A percentile compares a stretch with the other conserved stretches of the same genome.
Evolutionary conservation across 2,113 vertebrate species (phyloP).

Genomic region (Hymenochirus boettgeri): DNA sequence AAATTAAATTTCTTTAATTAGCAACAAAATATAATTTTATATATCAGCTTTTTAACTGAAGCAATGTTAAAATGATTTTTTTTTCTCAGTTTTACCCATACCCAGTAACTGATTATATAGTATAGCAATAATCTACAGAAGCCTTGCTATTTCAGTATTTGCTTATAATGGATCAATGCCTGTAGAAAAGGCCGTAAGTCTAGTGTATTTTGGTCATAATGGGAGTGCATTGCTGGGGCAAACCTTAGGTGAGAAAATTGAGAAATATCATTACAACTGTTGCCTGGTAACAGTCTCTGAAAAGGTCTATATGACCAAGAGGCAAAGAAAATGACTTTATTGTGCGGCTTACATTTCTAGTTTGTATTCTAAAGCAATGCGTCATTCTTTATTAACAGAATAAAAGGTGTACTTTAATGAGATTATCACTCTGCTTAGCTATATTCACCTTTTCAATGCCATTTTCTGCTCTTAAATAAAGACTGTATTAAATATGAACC

Average conservation of each 20-base stretch:
- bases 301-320: conserved; percentile 47
- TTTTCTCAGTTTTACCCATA: too few relatives aligned
- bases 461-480: conserved; percentile 44
- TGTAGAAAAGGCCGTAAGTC: background rate
- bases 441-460: conserved; percentile 23
- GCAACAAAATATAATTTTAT: too few relatives aligned
- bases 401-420: conserved; percentile 34
- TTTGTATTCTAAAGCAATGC: conserved; percentile 33
- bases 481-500: conserved; percentile 44
- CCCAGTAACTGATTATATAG: too few relatives aligned
- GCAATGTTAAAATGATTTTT: too few relatives aligned
- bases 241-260: conserved; percentile 47
- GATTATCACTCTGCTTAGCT: conserved; percentile 38
- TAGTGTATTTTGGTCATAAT: conserved; percentile 1
- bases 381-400: conserved; percentile 21
- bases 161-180: background rate
- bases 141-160: background rate
- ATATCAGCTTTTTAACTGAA: too few relatives aligned
- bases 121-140: too few relatives aligned
- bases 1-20: too few relatives aligned
- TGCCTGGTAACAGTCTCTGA: conserved; percentile 58
- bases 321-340: conserved; percentile 34
- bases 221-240: conserved; percentile 31
- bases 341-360: conserved; percentile 26
- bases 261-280: conserved; percentile 56